These are phyloP conservation scores for Flabesymbios commensalis DNA, from an alignment of 2,888 invertebrate genomes.

Conservation along the genomic window DNA sequence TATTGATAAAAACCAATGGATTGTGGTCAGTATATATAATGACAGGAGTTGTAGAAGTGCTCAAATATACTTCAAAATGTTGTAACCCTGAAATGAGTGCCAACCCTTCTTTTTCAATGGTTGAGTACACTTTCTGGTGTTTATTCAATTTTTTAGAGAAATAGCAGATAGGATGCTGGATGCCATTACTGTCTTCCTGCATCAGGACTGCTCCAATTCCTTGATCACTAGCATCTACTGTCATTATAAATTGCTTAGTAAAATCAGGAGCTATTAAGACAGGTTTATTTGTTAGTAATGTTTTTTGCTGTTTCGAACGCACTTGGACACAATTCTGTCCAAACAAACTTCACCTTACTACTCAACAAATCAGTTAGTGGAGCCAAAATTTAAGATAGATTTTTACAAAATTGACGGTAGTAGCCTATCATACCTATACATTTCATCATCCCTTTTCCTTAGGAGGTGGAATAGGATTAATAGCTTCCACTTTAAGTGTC, in stretches of 20 bases:
- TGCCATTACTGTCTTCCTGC: not conserved
- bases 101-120: conserved; percentile 19
- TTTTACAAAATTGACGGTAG: not conserved
- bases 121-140: conserved; percentile 12
- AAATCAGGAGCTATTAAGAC: not conserved
- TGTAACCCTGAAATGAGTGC: conserved; percentile 10
- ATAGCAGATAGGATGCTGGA: conserved; percentile 5
- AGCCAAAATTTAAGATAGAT: not conserved
- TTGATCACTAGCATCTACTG: conserved; percentile 4
- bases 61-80: conserved; percentile 17
- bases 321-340: not conserved
- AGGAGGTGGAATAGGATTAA: conserved; percentile 9
- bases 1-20: not conserved
- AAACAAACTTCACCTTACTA: not conserved
- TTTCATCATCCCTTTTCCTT: conserved; percentile 4
- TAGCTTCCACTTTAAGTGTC: conserved; percentile 13
- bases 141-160: conserved; percentile 10
- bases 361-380: not conserved
- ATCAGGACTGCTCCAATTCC: conserved; percentile 1
- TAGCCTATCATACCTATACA: conserved; percentile 15
- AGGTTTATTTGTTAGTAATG: not conserved
- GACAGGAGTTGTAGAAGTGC: not conserved
- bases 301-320: not conserved
- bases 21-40: conserved; percentile 4
- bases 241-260: not conserved